phyloP scores from a whole-genome alignment of 2,797 vertebrate genomes.

The Alosa sapidissima region DNA sequence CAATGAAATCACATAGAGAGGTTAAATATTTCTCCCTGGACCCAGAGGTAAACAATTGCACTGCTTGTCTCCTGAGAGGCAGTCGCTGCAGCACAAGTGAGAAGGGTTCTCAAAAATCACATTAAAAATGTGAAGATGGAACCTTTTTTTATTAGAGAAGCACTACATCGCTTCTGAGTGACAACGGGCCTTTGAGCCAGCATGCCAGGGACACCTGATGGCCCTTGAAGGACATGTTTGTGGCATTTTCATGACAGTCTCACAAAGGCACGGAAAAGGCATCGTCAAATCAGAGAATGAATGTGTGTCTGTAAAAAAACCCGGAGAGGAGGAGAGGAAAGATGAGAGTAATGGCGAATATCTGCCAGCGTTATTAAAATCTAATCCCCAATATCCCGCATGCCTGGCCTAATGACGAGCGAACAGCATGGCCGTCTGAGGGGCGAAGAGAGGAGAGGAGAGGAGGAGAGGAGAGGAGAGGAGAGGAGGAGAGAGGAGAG shows the following conservation, averaged over 20 bases:
- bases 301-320: not conserved
- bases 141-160: constrained; percentile 64
- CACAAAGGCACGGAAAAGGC: constrained; percentile 70
- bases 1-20: constrained; percentile 70
- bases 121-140: constrained; percentile 7
- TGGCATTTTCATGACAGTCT: constrained; percentile 73
- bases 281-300: constrained; percentile 66
- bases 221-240: constrained; percentile 70
- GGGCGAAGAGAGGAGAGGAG: constrained; percentile 78
- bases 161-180: constrained; percentile 61
- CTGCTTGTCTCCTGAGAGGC: not conserved
- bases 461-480: too few relatives aligned
- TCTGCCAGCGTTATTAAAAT: constrained; percentile 89
- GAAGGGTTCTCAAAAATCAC: not conserved
- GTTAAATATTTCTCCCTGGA: not conserved
- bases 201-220: constrained; percentile 80
- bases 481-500: too few relatives aligned
- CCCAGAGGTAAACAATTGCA: not conserved
- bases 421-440: constrained; percentile 85
- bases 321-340: constrained; percentile 78
- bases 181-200: constrained; percentile 66
- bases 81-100: not conserved
- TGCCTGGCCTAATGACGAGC: constrained; percentile 89
- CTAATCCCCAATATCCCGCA: constrained; percentile 86
- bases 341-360: constrained; percentile 85